phyloP scores from a whole-genome alignment of 92 coral and sea anemone genomes.

The Scolanthus callimorphus region DNA sequence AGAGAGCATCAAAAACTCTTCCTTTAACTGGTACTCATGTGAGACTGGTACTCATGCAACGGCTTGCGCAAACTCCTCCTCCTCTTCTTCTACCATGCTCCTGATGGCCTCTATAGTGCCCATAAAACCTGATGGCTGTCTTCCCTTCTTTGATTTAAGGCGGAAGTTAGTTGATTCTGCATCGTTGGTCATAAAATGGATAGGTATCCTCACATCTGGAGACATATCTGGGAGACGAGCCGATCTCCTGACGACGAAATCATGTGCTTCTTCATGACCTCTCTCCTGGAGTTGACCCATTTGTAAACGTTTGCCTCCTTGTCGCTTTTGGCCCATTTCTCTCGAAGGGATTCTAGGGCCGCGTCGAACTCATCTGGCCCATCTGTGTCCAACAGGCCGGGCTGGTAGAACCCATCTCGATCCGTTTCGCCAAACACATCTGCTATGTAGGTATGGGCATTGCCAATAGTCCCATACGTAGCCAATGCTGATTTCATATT shows the following conservation, averaged over 20 bases:
- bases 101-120: conserved; percentile 18
- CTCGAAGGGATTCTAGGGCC: conserved; percentile 1
- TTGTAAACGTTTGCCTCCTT: conserved; percentile 2
- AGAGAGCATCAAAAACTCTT: not conserved
- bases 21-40: not conserved
- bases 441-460: not conserved
- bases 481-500: conserved; percentile 5
- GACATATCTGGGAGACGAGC: conserved; percentile 7
- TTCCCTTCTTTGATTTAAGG: conserved; percentile 9
- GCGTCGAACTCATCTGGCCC: conserved; percentile 15
- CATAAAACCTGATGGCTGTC: conserved; percentile 5
- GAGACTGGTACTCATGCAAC: conserved; percentile 8
- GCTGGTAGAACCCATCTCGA: conserved; percentile 6
- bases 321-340: conserved; percentile 2
- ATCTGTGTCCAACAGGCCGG: conserved; percentile 15
- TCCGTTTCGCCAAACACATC: conserved; percentile 13
- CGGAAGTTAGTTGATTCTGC: conserved; percentile 28
- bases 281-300: not conserved
- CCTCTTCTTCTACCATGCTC: conserved; percentile 5
- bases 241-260: not conserved
- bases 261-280: not conserved
- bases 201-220: not conserved
- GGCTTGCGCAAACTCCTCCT: conserved; percentile 13
- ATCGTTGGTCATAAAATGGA: conserved; percentile 18
- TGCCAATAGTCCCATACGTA: not conserved